Conservation (phyloP, 2,888 invertebrate genomes). For the Muschampia plurimacula region DNA sequence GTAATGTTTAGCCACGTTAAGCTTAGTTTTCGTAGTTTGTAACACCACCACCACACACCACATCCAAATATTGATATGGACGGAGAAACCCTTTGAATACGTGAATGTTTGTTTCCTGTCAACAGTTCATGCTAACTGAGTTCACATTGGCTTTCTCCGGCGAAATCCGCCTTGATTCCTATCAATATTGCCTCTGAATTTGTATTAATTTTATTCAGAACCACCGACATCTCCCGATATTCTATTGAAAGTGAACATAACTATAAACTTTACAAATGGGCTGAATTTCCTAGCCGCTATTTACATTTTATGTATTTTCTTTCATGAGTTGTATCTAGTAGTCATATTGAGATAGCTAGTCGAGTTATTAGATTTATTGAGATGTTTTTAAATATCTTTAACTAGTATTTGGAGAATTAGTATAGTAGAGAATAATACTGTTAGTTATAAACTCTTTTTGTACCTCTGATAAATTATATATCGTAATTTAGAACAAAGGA, state of each 20-base stretch:
- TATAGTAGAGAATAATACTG: not conserved
- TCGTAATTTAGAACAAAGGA: no score
- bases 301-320: conserved; percentile 1
- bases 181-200: conserved; percentile 48
- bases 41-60: conserved; percentile 4
- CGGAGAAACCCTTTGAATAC: conserved; percentile 20
- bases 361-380: not conserved
- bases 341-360: not conserved
- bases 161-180: conserved; percentile 55
- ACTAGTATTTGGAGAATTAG: no score
- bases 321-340: not conserved
- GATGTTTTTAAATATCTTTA: no score
- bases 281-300: conserved; percentile 15
- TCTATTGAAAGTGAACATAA: conserved; percentile 34
- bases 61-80: conserved; percentile 28
- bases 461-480: no score
- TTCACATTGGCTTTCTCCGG: conserved; percentile 56
- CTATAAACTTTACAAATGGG: conserved; percentile 33
- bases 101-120: conserved; percentile 46
- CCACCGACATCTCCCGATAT: conserved; percentile 34
- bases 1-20: not conserved
- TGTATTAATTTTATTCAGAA: conserved; percentile 29
- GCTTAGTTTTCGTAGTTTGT: conserved; percentile 2
- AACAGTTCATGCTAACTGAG: conserved; percentile 39
- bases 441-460: not conserved